A percentile compares a stretch with the other conserved stretches of the same genome.
Conservation (phyloP, 2,888 invertebrate species). For the Urechis unicinctus region DNA sequence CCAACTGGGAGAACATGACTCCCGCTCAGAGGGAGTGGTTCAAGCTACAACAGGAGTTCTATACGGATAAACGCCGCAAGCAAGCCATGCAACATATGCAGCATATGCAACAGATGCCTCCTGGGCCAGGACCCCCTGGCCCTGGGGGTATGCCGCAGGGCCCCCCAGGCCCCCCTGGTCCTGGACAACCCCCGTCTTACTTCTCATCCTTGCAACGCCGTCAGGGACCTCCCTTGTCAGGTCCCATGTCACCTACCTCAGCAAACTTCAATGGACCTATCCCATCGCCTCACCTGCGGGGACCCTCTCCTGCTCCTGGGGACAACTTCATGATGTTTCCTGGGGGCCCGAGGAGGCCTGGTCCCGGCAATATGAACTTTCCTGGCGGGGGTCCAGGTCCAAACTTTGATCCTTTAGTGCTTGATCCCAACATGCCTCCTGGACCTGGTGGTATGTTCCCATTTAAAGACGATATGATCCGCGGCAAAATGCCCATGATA, state of each 20-base stretch:
- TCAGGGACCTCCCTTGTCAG: slow-evolving; percentile 5
- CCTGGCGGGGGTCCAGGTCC: slow-evolving; percentile 21
- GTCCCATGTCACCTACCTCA: slow-evolving; percentile 40
- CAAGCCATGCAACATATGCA: slow-evolving; percentile 34
- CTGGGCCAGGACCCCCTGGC: slow-evolving; percentile 4
- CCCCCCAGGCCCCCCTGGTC: slow-evolving; percentile 28
- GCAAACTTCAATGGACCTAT: slow-evolving; percentile 27
- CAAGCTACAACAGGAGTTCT: slow-evolving; percentile 75
- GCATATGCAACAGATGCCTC: slow-evolving; percentile 17
- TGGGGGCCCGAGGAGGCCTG: slow-evolving; percentile 13
- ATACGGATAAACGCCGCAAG: slow-evolving; percentile 31
- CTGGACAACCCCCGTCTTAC: background rate
- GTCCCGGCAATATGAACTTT: slow-evolving; percentile 14
- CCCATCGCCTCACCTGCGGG: slow-evolving; percentile 4
- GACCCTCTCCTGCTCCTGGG: slow-evolving; percentile 11
- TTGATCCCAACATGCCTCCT: slow-evolving; percentile 14
- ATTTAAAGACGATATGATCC: slow-evolving; percentile 18
- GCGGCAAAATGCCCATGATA: slow-evolving; percentile 25
- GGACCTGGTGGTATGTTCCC: slow-evolving; percentile 19
- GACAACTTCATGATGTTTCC: slow-evolving; percentile 13
- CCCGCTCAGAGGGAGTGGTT: slow-evolving; percentile 80
- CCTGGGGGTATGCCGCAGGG: slow-evolving; percentile 18
- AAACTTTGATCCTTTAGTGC: slow-evolving; percentile 25
- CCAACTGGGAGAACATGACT: slow-evolving; percentile 38
- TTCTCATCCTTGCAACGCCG: background rate